A percentile compares a stretch with the other conserved stretches of the same genome.
Conservation (phyloP, 2,888 invertebrate genomes). For the Scaeva pyrastri region DNA sequence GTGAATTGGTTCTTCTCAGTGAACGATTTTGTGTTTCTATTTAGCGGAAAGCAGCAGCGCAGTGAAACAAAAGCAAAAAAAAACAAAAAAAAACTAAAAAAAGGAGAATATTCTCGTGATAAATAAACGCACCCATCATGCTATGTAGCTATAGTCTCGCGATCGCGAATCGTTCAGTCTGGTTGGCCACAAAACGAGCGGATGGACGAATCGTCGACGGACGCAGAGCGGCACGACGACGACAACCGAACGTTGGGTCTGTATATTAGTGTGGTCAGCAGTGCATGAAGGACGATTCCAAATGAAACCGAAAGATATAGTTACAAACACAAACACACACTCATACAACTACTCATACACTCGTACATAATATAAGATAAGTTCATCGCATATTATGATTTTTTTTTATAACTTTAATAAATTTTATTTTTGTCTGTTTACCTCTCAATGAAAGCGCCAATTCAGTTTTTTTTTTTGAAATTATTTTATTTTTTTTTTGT, state of each 20-base stretch:
- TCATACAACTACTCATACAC: too few species aligned
- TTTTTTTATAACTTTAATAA: constrained; percentile 23
- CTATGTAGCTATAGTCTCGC: constrained; percentile 61
- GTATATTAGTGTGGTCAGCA: constrained; percentile 77
- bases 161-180: constrained; percentile 73
- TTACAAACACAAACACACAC: not conserved
- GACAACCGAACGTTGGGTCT: not conserved
- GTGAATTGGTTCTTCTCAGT: constrained; percentile 79
- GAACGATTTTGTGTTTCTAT: constrained; percentile 75
- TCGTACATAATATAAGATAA: constrained; percentile 15
- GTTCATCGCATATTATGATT: constrained; percentile 47
- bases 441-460: constrained; percentile 50
- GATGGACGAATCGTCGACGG: constrained; percentile 31
- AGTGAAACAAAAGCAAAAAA: constrained; percentile 1
- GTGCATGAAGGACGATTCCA: constrained; percentile 81
- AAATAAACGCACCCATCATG: constrained; percentile 67
- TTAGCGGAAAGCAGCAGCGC: constrained; percentile 53
- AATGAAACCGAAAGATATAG: constrained; percentile 72
- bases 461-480: constrained; percentile 28
- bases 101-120: constrained; percentile 72
- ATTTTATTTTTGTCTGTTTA: constrained; percentile 30
- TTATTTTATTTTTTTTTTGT: constrained; percentile 20
- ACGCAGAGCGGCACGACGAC: constrained; percentile 51
- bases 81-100: constrained; percentile 36
- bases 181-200: constrained; percentile 73